These are phyloP conservation scores for Rhynchotus rufescens DNA, from an alignment of 2,797 vertebrate species.

Conservation along the genomic window DNA sequence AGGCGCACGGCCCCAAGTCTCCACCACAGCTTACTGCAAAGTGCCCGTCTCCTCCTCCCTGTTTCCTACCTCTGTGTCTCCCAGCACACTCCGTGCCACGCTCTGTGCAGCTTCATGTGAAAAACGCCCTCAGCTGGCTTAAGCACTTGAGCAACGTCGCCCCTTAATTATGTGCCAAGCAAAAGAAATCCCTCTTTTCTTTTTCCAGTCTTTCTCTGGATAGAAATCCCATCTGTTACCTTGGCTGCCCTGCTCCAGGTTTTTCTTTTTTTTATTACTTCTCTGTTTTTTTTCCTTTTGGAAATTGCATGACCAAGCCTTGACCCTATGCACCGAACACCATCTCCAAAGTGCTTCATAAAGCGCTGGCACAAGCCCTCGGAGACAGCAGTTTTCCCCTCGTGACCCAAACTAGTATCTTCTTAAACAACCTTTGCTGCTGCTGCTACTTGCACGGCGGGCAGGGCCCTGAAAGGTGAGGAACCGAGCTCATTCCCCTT, in stretches of 20 bases:
- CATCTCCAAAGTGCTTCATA: background rate
- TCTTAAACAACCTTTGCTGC: background rate
- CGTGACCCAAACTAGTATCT: background rate
- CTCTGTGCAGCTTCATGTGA: background rate
- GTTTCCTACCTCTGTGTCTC: background rate
- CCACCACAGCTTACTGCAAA: background rate
- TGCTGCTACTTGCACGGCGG: background rate
- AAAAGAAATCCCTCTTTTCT: background rate
- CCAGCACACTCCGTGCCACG: background rate
- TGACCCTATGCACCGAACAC: background rate
- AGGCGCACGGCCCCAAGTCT: background rate
- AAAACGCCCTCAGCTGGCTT: background rate
- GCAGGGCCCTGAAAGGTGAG: background rate
- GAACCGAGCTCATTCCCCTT: background rate
- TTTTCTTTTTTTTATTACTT: background rate
- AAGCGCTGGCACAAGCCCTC: background rate
- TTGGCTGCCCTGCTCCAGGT: background rate
- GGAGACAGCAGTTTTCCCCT: background rate
- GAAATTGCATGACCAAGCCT: background rate
- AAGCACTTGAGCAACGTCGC: background rate
- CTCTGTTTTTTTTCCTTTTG: background rate
- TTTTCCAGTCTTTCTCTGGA: background rate
- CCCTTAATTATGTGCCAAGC: background rate
- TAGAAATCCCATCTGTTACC: slow-evolving; percentile 5
- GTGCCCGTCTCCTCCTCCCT: background rate